phyloP scores from a whole-genome alignment of 2,888 invertebrate genomes.

The Tipula helvola region DNA sequence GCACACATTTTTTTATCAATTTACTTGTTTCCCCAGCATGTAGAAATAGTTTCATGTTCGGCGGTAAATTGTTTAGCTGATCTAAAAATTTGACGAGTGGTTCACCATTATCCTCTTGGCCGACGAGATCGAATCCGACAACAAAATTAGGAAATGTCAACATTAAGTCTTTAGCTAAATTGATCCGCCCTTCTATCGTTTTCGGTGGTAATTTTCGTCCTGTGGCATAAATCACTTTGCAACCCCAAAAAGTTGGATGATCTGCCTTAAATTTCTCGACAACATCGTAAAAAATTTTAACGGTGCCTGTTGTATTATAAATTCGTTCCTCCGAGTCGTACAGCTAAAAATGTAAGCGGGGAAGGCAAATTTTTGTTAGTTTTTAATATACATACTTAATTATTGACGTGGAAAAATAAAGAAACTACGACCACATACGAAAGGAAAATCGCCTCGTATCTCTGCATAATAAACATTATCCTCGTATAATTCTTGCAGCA shows the following conservation, averaged over 20 bases:
- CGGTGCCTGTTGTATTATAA: slow-evolving; percentile 36
- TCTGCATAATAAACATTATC: slow-evolving; percentile 53
- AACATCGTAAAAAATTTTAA: slow-evolving; percentile 37
- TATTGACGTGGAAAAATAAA: slow-evolving; percentile 31
- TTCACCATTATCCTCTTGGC: slow-evolving; percentile 49
- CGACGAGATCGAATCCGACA: slow-evolving; percentile 55
- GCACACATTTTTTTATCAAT: background rate
- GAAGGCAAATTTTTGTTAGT: background rate
- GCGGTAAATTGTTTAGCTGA: slow-evolving; percentile 20
- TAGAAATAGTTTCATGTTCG: slow-evolving; percentile 41
- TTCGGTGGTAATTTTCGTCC: slow-evolving; percentile 20
- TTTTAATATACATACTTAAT: no score
- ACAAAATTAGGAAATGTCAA: slow-evolving; percentile 39
- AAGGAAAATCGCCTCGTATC: slow-evolving; percentile 32
- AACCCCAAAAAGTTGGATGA: slow-evolving; percentile 45
- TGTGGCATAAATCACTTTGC: slow-evolving; percentile 40
- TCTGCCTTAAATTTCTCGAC: slow-evolving; percentile 40
- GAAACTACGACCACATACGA: slow-evolving; percentile 36
- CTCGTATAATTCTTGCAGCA: slow-evolving; percentile 42
- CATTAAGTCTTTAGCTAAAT: slow-evolving; percentile 24
- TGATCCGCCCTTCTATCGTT: slow-evolving; percentile 19
- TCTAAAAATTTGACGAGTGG: slow-evolving; percentile 32
- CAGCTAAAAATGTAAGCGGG: background rate
- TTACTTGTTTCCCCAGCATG: slow-evolving; percentile 53
- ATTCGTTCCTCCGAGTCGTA: background rate